phyloP scores from a whole-genome alignment of 2,888 invertebrate genomes.

The Nephrotoma appendiculata region DNA sequence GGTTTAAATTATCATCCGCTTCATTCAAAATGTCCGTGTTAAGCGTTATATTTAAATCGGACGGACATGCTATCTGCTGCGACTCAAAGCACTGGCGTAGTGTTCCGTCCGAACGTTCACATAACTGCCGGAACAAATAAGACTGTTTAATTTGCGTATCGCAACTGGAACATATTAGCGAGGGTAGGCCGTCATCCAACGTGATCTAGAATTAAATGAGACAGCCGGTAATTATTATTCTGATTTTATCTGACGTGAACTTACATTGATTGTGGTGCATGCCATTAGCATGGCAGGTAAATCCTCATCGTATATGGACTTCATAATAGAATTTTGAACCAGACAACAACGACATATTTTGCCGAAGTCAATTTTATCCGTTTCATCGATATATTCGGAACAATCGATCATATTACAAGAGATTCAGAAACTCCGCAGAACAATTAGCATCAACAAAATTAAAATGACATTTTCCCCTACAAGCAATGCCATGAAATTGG shows the following conservation, averaged over 20 bases:
- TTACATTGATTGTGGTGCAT: neutral
- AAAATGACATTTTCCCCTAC: neutral
- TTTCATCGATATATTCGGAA: neutral
- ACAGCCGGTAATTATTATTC: neutral
- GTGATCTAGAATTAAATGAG: neutral
- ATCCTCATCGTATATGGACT: slow-evolving; percentile 4
- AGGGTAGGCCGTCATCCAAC: slow-evolving; percentile 12
- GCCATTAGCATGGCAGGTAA: neutral
- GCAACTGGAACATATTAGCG: slow-evolving; percentile 13
- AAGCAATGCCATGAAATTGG: neutral
- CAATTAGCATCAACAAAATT: neutral
- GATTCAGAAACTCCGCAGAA: too few relatives aligned
- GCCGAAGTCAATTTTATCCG: neutral
- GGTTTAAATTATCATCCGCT: neutral
- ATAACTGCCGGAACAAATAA: slow-evolving; percentile 14
- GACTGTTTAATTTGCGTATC: slow-evolving; percentile 11
- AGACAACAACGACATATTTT: slow-evolving; percentile 10
- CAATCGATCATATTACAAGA: neutral
- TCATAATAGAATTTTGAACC: neutral
- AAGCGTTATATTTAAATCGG: neutral
- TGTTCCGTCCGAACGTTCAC: slow-evolving; percentile 14
- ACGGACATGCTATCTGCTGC: neutral
- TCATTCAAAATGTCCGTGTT: neutral
- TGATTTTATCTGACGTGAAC: neutral
- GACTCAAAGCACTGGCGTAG: slow-evolving; percentile 10